phyloP scores from a whole-genome alignment of 1,140 invertebrate species.

The Heliconius melpomene region DNA sequence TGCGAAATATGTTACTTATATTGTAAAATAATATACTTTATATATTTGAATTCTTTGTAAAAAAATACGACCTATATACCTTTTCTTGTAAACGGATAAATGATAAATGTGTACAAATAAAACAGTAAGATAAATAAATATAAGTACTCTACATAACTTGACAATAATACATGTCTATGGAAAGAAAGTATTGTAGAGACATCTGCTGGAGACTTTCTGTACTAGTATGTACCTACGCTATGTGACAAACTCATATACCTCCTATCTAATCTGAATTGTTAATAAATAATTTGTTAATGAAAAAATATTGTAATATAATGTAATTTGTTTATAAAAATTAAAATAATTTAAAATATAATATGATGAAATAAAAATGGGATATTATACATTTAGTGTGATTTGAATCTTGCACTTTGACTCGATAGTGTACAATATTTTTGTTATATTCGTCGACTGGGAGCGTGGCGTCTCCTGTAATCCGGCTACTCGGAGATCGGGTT shows the following conservation, averaged over 20 bases:
- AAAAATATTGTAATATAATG: not conserved
- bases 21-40: no score
- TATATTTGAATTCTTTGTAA: no score
- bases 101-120: no score
- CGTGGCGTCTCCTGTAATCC: slow-evolving; percentile 6
- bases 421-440: not conserved
- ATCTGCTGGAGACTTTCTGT: not conserved
- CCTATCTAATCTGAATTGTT: not conserved
- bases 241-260: not conserved
- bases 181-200: not conserved
- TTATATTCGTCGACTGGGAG: not conserved
- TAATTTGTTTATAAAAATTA: not conserved
- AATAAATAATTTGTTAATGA: no score
- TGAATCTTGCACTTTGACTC: not conserved
- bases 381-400: not conserved
- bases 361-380: not conserved
- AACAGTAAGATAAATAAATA: no score
- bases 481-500: not conserved
- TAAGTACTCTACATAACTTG: no score
- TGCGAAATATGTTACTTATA: no score
- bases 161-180: no score
- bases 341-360: not conserved
- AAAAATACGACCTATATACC: no score
- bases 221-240: not conserved
- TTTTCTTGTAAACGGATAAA: no score